A percentile compares a stretch with the other conserved stretches of the same genome.
These are phyloP conservation scores for Pycnonotus jocosus DNA, from an alignment of 2,113 vertebrate genomes.

Conservation along the genomic window DNA sequence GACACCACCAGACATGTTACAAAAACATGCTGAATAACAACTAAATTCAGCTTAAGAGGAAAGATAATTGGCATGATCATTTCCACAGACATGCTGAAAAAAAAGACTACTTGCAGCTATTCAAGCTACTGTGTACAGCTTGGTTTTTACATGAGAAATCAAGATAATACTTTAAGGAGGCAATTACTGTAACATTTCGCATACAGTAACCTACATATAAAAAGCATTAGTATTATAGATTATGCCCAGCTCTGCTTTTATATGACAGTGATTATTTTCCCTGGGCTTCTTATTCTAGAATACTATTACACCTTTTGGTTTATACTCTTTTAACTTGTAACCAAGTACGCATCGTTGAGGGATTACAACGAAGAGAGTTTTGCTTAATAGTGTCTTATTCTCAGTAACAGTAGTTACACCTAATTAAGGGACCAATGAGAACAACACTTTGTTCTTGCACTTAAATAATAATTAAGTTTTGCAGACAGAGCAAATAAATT, in stretches of 20 bases:
- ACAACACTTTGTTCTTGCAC: not conserved
- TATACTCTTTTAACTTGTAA: not conserved
- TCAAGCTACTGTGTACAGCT: not conserved
- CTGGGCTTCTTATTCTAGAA: not conserved
- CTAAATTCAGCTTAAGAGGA: constrained; percentile 44
- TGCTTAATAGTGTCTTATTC: not conserved
- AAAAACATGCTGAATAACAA: constrained; percentile 37
- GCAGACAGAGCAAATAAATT: not conserved
- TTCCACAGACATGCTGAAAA: not conserved
- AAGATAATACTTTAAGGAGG: constrained; percentile 44
- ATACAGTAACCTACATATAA: not conserved
- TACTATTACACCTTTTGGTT: not conserved
- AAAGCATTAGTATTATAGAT: constrained; percentile 20
- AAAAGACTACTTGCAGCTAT: not conserved
- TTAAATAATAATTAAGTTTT: not conserved
- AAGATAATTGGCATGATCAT: constrained; percentile 2
- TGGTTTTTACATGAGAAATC: constrained; percentile 32
- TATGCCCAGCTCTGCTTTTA: constrained; percentile 5
- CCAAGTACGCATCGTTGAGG: not conserved
- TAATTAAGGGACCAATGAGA: constrained; percentile 28
- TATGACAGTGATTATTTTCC: constrained; percentile 14
- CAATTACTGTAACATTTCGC: constrained; percentile 22
- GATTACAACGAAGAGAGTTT: not conserved
- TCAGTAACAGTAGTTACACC: not conserved
- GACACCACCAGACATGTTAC: not conserved